These are phyloP conservation scores for Austrofundulus limnaeus DNA, from an alignment of 2,113 vertebrate species.

Conservation along the genomic window DNA sequence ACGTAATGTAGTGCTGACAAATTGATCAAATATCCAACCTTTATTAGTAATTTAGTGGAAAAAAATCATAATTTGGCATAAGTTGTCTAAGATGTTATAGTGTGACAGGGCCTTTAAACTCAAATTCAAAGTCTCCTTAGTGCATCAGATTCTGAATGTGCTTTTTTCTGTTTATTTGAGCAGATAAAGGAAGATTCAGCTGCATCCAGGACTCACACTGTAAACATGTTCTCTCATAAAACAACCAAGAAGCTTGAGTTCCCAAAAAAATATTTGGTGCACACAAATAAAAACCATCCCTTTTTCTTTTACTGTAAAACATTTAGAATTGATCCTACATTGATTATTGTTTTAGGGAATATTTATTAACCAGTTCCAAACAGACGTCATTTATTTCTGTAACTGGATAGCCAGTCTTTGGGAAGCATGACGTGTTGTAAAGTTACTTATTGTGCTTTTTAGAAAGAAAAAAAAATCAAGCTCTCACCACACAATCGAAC, in stretches of 20 bases:
- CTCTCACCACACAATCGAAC: slow-evolving; percentile 36
- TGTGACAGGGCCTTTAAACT: too few species aligned
- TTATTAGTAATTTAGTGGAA: too few species aligned
- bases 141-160: background rate
- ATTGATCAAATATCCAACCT: too few species aligned
- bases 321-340: background rate
- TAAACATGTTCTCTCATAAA: slow-evolving; percentile 40
- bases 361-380: background rate
- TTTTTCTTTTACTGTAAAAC: background rate
- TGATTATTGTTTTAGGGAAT: background rate
- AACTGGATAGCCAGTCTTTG: background rate
- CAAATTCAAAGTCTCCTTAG: too few species aligned
- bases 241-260: background rate
- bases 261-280: background rate
- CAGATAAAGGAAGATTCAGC: background rate
- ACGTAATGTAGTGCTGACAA: too few species aligned
- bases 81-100: too few species aligned
- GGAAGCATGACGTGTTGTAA: slow-evolving; percentile 1
- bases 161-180: slow-evolving; percentile 43
- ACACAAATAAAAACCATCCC: background rate
- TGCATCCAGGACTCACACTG: slow-evolving; percentile 1
- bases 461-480: slow-evolving; percentile 3
- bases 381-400: background rate
- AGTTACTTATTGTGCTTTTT: slow-evolving; percentile 40
- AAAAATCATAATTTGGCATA: too few species aligned